A percentile compares a stretch with the other conserved stretches of the same genome.
Conservation (phyloP, 2,888 invertebrate species). For the Philereme vetulata region DNA sequence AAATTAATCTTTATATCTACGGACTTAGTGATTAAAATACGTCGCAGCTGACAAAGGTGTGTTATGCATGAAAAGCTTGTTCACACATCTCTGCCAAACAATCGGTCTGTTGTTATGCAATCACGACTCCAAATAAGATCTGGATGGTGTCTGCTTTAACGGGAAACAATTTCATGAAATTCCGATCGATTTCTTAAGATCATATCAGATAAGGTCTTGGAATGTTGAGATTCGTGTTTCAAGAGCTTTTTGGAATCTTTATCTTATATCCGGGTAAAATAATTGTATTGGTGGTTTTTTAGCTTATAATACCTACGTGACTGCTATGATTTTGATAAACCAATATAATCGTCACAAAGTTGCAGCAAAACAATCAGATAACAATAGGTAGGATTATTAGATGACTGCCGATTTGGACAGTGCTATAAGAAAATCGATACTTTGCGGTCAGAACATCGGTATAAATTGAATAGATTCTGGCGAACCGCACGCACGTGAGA, state of each 20-base stretch:
- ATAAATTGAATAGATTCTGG: constrained; percentile 37
- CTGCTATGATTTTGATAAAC: too few species aligned
- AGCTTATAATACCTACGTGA: too few species aligned
- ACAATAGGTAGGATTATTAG: too few species aligned
- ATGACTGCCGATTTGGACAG: background rate
- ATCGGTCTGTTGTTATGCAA: constrained; percentile 28
- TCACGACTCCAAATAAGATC: constrained; percentile 15
- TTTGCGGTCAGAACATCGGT: constrained; percentile 34
- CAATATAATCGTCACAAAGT: too few species aligned
- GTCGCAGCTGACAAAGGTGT: background rate
- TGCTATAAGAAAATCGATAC: constrained; percentile 30
- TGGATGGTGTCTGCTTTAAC: constrained; percentile 7
- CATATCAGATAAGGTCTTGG: constrained; percentile 5
- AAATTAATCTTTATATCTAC: constrained; percentile 7
- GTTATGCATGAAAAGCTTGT: constrained; percentile 31
- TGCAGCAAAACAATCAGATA: too few species aligned
- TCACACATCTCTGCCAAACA: constrained; percentile 35
- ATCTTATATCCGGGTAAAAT: too few species aligned
- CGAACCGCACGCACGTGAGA: constrained; percentile 32
- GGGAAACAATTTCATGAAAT: constrained; percentile 20
- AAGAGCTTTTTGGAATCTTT: background rate
- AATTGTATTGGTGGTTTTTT: too few species aligned
- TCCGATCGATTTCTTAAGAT: constrained; percentile 19
- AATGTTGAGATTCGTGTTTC: constrained; percentile 1
- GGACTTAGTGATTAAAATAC: constrained; percentile 18